Conservation (phyloP, 2,888 invertebrate species). For the Synergus laeviventris region DNA sequence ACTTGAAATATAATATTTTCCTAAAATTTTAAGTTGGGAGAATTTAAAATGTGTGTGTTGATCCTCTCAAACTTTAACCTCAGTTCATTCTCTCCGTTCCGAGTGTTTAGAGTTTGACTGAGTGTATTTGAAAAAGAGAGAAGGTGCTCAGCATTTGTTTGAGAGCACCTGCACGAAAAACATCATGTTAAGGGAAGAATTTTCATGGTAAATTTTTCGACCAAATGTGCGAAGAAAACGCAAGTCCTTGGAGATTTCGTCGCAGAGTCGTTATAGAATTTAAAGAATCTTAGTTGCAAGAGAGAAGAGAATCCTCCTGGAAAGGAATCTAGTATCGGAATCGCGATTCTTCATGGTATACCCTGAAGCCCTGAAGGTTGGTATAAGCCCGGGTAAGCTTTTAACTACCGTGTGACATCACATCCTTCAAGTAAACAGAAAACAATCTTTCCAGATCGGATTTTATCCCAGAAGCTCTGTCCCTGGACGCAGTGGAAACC, state of each 20-base stretch:
- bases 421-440: slow-evolving; percentile 40
- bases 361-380: slow-evolving; percentile 2
- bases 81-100: slow-evolving; percentile 8
- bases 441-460: slow-evolving; percentile 8
- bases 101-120: slow-evolving; percentile 18
- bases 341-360: slow-evolving; percentile 30
- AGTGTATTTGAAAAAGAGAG: slow-evolving; percentile 33
- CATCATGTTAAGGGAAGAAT: slow-evolving; percentile 12
- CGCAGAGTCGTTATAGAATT: slow-evolving; percentile 32
- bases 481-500: slow-evolving; percentile 29
- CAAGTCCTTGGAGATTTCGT: slow-evolving; percentile 31
- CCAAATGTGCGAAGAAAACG: slow-evolving; percentile 36
- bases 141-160: slow-evolving; percentile 32
- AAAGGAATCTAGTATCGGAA: slow-evolving; percentile 22
- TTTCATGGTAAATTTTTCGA: slow-evolving; percentile 25
- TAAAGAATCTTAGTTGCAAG: slow-evolving; percentile 27
- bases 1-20: neutral
- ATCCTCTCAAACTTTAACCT: neutral
- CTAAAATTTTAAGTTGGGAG: slow-evolving; percentile 18
- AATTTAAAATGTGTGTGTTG: slow-evolving; percentile 10
- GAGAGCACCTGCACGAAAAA: slow-evolving; percentile 31
- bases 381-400: neutral
- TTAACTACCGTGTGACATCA: slow-evolving; percentile 40
- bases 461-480: slow-evolving; percentile 14
- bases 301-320: neutral